Evolutionary conservation across 2,888 invertebrate species (phyloP), one percentile per base, ranked within the genome.

Genomic region (Epsilonema sp.): DNA sequence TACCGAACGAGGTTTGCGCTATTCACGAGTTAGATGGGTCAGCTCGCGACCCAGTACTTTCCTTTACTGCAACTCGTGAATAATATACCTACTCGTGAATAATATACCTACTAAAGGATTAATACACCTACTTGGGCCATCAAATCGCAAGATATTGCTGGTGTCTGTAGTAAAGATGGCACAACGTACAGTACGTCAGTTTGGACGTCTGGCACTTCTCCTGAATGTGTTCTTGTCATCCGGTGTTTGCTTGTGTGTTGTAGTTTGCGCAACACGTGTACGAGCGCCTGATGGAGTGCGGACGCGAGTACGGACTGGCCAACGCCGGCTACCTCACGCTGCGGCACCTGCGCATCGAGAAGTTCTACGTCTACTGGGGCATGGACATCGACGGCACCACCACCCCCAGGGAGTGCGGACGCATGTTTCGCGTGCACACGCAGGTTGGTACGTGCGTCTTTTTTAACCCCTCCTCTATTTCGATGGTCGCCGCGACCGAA

Each of bases 291-390:
- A 76, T 84, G 66, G 77, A 79, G 51, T 80, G 78, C 24, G 94
- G 94, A 0, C 77, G 78, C 58, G 84, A 85, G 62, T 92, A 87
- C 65, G 82, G 82, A 24, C 77, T 94, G 51, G 76, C 76, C 46
- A 90, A 90, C 68, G 85, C 85, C 36, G 89, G 89, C 0, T 82
- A 86, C 67, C 86, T 83, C 67, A 86, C 87, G 1, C 84, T 86
- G 51, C 72, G 85, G 42, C 79, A 85, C 0, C 68, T 89, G 23
- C 72, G 89, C 44, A 87, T 92, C 3, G 94, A 94, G 69, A 90
- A 90, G 66, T 90, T 94, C 70, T 92, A 84, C 70, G 92, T 92
- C 0, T 92, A 89, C 67, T 94, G 92, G 92, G 92, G 92, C 0
- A 87, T 89, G 63, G 94, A 94, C 68, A 74, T 94, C 54, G 87